phyloP scores from a whole-genome alignment of 2,113 vertebrate species.

The Geothlypis trichas region DNA sequence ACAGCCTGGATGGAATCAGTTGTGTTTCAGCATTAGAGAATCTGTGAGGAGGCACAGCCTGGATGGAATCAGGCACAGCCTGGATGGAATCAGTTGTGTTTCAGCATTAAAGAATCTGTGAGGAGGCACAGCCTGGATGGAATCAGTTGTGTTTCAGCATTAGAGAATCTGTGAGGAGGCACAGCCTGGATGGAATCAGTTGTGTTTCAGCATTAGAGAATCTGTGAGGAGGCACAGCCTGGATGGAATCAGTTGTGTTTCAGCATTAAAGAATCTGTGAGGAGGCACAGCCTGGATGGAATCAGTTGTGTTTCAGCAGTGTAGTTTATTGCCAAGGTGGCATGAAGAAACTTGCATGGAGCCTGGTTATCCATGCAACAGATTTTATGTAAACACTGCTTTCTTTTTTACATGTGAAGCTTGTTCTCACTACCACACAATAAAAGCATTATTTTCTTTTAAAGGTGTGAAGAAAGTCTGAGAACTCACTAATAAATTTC shows the following conservation, averaged over 20 bases:
- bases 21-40: slow-evolving; percentile 53
- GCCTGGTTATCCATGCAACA: background rate
- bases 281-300: background rate
- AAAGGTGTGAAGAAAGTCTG: background rate
- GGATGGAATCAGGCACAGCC: background rate
- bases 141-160: background rate
- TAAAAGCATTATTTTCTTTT: background rate
- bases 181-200: background rate
- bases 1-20: background rate
- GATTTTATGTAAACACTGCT: background rate
- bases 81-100: background rate
- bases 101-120: slow-evolving; percentile 46
- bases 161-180: background rate
- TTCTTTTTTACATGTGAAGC: background rate
- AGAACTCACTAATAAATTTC: background rate
- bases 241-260: background rate
- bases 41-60: background rate
- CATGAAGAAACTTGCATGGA: background rate
- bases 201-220: slow-evolving; percentile 53
- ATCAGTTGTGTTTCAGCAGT: background rate
- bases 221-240: background rate
- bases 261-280: background rate
- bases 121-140: background rate
- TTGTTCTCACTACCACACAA: background rate
- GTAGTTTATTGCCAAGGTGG: background rate